Base-by-base conservation (phyloP, 2,797 vertebrate genomes). In the Myotis vivesi region DNA sequence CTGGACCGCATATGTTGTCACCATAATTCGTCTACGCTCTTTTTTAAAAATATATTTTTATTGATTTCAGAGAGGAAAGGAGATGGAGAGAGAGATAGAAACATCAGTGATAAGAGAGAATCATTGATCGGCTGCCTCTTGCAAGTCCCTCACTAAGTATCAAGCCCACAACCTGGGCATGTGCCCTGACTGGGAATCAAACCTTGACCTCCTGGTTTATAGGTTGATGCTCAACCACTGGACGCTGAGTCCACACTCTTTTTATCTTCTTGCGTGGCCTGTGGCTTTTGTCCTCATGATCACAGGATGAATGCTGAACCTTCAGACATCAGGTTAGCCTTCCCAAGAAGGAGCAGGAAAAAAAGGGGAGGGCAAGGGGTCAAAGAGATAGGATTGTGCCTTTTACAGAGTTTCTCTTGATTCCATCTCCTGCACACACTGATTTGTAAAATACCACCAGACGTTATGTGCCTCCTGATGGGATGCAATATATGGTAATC, bases 11-110 rank as follows among this genome's bases (percentile, higher is more conserved):
- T 28, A 5, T 30, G 28, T 13, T 16, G 71, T 93, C 23, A 62
- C 12, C 8, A 57, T 19, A 69, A 55, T 8, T 3, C 44, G 19
- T 66, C 0, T 0, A n/a, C 4, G 2, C 2, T 11, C 0, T 77
- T 85, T 80, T 53, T 36, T 33, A 57, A 62, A 62, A 62, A 62
- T 28, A 30, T 15, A 6, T 30, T 30, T 62, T 62, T 62, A 62
- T 30, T 62, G 28, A 62, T 30, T 62, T 62, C 59, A 62, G 28
- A 62, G 25, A 62, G 28, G 25, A 62, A 62, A 62, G 28, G 59
- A 62, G 59, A 62, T 59, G 25, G 53, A 23, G 53, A 55, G 53
- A 25, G 55, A 57, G 57, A 25, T 25, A 59, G 57, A 59, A 9
- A 12, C 57, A 59, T 59, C 57, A 25, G 5, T 12, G 57, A 28